phyloP scores from a whole-genome alignment of 1,140 invertebrate species.

The Drosophila auraria region DNA sequence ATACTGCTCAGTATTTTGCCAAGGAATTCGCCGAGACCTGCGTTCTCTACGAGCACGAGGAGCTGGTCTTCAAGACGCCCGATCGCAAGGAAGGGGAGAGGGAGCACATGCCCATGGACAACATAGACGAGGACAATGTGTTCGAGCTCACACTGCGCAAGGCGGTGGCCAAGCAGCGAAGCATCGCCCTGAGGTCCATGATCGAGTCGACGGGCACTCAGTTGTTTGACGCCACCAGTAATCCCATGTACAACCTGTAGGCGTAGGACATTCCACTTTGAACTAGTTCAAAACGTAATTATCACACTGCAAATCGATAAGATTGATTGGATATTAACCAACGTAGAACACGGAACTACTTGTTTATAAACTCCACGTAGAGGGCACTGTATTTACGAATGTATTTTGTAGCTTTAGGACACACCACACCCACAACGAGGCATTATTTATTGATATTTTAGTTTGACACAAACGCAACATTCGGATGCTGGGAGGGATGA shows the following conservation, averaged over 20 bases:
- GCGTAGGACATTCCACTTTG: conserved; percentile 35
- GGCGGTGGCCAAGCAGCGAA: conserved; percentile 81
- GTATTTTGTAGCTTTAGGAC: conserved; percentile 42
- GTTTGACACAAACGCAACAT: conserved; percentile 71
- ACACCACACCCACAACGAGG: conserved; percentile 24
- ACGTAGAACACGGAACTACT: conserved; percentile 15
- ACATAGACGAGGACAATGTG: conserved; percentile 83
- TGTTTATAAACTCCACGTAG: conserved; percentile 30
- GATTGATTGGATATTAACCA: conserved; percentile 73
- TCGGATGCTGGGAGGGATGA: conserved; percentile 39
- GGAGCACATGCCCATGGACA: conserved; percentile 79
- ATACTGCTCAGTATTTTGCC: conserved; percentile 71
- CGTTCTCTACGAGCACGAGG: conserved; percentile 70
- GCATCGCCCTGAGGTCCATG: conserved; percentile 80
- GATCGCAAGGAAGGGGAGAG: conserved; percentile 43
- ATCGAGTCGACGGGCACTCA: conserved; percentile 84
- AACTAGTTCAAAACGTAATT: conserved; percentile 46
- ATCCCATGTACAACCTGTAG: conserved; percentile 83
- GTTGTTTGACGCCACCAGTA: conserved; percentile 80
- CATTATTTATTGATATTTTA: conserved; percentile 59
- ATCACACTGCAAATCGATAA: conserved; percentile 69
- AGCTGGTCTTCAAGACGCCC: conserved; percentile 61
- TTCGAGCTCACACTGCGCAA: conserved; percentile 79
- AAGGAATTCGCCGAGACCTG: conserved; percentile 78
- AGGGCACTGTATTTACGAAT: conserved; percentile 37